Percentiles rank a stretch among this genome's conserved stretches.
These are phyloP conservation scores for Dascillus cervinus DNA, from an alignment of 2,888 invertebrate species.

Conservation along the genomic window DNA sequence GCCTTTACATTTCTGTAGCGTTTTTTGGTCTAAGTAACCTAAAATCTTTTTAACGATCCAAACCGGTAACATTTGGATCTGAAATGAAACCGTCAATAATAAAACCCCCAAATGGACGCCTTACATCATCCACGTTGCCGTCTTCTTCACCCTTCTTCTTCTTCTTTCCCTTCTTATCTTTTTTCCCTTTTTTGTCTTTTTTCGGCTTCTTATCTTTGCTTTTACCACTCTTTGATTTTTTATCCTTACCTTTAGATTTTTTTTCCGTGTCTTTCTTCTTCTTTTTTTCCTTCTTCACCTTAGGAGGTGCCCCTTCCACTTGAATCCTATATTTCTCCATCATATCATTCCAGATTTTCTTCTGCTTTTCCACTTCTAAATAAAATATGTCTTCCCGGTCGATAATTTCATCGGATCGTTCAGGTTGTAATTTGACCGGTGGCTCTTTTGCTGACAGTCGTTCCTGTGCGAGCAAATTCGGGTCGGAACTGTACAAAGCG, in stretches of 20 bases:
- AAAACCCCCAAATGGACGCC: not conserved
- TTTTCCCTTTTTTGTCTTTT: constrained; percentile 6
- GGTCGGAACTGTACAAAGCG: too few relatives aligned
- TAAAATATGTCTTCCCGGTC: too few relatives aligned
- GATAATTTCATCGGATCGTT: too few relatives aligned
- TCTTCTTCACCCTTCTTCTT: constrained; percentile 8
- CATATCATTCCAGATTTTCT: constrained; percentile 12
- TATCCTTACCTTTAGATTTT: constrained; percentile 1
- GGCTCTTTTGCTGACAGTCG: too few relatives aligned
- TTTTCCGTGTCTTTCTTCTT: constrained; percentile 7
- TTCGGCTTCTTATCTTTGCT: constrained; percentile 6
- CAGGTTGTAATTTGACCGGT: too few relatives aligned
- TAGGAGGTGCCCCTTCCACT: constrained; percentile 10
- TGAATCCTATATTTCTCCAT: constrained; percentile 14
- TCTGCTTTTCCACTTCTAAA: constrained; percentile 9
- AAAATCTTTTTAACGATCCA: constrained; percentile 24
- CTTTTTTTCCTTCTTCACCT: constrained; percentile 1
- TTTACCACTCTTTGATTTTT: constrained; percentile 6
- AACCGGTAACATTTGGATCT: constrained; percentile 24
- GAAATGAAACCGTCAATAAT: constrained; percentile 1
- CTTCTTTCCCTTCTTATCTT: constrained; percentile 8
- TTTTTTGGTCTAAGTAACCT: constrained; percentile 18
- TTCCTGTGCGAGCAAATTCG: too few relatives aligned
- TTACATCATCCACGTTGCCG: constrained; percentile 7
- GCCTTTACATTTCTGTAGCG: constrained; percentile 12